Base-by-base conservation (phyloP, 1,140 invertebrate genomes). In the Diorhabda sublineata region DNA sequence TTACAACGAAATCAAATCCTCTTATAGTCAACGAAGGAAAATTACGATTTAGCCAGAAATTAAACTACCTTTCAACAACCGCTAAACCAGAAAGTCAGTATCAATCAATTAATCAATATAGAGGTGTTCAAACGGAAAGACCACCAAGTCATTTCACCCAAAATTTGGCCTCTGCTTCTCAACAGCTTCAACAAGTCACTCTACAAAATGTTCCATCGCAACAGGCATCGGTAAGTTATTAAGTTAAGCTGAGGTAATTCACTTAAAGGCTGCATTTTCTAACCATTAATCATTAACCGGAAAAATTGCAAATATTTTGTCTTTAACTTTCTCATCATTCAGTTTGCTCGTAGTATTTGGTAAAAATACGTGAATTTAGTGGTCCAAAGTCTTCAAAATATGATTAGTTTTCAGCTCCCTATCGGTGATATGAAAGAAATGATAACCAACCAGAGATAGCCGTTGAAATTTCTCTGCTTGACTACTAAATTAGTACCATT, bases 81-180 rank as follows among this genome's bases (percentile, higher is more conserved):
- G 9, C 64, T 11, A 65, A 65, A 58, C 64, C 64, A 6, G 64
- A 65, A 3, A 41, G 6, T 58, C 26, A 11, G 6, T 65, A 58
- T 9, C 61, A 62, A n/a, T 1, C n/a, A 5, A 5, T 62, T 5
- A 8, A 59, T 6, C 8, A 62, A 11, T 44, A 62, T 8, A 4
- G 11, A 44, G 11, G 42, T 0, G 44, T 11, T 2, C 61, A 62
- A 45, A 42, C 61, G 45, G 61, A 62, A 4, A 62, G 26, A 44
- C 42, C 42, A 43, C 11, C 42, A 42, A 42, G 44, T 11, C 61
- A 42, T 11, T 44, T 44, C 6, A 44, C 42, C 44, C 61, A 62
- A n/a, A 52, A n/a, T 52, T 42, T 62, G 26, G 42, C 61, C 3
- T 42, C 61, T 4, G n/a, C 11, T 44, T 11, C 43, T n/a, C 9